A percentile compares a stretch with the other conserved stretches of the same genome.
Evolutionary conservation across 2,797 vertebrate genomes (phyloP).

Genomic region (Aldrovandia affinis): DNA sequence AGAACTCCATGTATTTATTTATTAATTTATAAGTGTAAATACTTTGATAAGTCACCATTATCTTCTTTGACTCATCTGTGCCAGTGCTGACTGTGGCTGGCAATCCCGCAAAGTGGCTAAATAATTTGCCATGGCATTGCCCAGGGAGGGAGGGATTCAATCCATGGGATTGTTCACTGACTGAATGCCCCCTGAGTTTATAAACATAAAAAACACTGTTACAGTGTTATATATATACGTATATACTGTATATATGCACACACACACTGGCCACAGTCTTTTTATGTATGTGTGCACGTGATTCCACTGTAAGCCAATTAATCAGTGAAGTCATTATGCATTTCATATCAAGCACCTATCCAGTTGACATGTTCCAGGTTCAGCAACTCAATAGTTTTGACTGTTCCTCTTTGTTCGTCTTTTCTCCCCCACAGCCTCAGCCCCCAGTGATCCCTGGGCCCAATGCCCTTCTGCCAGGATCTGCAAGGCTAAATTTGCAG

Average conservation of each 20-base stretch:
- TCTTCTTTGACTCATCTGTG: neutral
- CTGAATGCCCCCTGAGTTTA: neutral
- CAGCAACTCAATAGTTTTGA: neutral
- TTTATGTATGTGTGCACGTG: neutral
- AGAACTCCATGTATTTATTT: neutral
- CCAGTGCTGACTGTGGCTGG: neutral
- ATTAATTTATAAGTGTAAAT: neutral
- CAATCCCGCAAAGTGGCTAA: neutral
- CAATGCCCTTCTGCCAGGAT: slow-evolving; percentile 67
- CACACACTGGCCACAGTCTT: neutral
- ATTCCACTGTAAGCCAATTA: neutral
- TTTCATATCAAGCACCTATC: neutral
- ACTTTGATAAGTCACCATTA: neutral
- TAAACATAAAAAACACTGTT: too few relatives aligned
- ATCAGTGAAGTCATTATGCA: neutral
- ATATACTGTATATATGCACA: neutral
- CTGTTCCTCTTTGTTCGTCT: slow-evolving; percentile 8
- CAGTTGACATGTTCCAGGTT: neutral
- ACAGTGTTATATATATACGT: neutral
- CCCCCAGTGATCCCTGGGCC: slow-evolving; percentile 74
- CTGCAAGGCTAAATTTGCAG: slow-evolving; percentile 78
- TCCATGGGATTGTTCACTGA: neutral
- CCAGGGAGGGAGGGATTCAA: too few relatives aligned
- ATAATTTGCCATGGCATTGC: neutral
- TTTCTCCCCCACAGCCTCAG: slow-evolving; percentile 49